Base-by-base conservation (phyloP, 2,797 vertebrate species). In the Cuculus canorus region DNA sequence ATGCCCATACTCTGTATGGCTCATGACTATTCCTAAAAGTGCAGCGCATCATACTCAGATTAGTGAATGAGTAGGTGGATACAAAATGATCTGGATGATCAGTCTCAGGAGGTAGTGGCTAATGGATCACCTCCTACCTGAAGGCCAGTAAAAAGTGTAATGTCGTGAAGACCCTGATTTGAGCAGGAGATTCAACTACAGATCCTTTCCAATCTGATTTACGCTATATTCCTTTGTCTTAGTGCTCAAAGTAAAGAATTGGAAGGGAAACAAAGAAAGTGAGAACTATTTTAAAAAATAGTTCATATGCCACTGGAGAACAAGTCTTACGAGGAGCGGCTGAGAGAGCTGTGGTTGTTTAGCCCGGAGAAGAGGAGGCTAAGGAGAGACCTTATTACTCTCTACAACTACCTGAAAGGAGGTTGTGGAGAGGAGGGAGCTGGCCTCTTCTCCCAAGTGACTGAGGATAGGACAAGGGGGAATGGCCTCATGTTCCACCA, bases 231-330 rank as follows among this genome's bases (percentile, higher is more conserved):
- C 47, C 18, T 80, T 72, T 80, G 30, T 10, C 66, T 70, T 12
- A 27, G 6, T 59, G 18, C 8, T 85, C 37, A 25, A 85, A 85
- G 6, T 39, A 85, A 79, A 73, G 30, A 79, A n/a, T 16, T 59
- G 7, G 21, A 43, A 69, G 8, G 5, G 24, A 71, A 84, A 2
- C 19, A 68, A 86, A 75, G 25, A 47, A 73, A 17, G 10, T 61
- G 28, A 88, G 84, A 76, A 14, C 1, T 22, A 5, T 56, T 82
- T 68, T 21, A 3, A 28, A 88, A 90, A 90, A 35, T 25, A 54
- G 2, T 14, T 71, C 5, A 0, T 45, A 45, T 47, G 21, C 6
- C 23, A 30, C n/a, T n/a, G n/a, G n/a, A n/a, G n/a, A n/a, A n/a
- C n/a, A n/a, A n/a, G n/a, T n/a, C n/a, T n/a, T n/a, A n/a, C n/a